Evolutionary conservation across 2,113 vertebrate species (phyloP), one percentile per base, ranked within the genome.

Genomic region (Hoplias malabaricus): DNA sequence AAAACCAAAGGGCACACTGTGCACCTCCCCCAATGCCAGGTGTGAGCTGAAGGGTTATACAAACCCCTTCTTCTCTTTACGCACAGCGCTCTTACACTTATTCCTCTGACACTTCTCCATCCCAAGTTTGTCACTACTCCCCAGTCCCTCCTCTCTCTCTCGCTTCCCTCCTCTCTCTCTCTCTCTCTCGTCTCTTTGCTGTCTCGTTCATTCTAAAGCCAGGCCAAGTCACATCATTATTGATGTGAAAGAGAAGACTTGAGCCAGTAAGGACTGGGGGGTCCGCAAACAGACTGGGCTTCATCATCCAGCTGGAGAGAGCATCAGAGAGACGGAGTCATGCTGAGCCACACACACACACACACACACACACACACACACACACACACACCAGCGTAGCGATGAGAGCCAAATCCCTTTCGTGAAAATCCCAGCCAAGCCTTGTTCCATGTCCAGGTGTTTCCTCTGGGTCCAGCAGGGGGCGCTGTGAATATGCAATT

Each of bases 221-320:
- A 71, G 34, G 48, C 59, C 63, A 34, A 29, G 70, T 75, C 70
- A 84, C 84, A 83, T 84, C 80, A 86, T 84, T 84, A 85, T 83
- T 87, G 85, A 86, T 77, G 57, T 77, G 79, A 73, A 65, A 85
- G 82, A 81, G 83, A 81, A 85, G 79, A 25, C 38, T 25, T 62
- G 38, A 78, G 43, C 42, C 56, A 87, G 80, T 74, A 83, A 90
- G 86, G 40, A 86, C 89, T 87, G 80, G 61, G 54, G 29, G 29
- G 53, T 46, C 59, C 29, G 38, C 29, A 50, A 29, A 40, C 70
- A 61, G 14, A 68, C 21, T 23, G 25, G 12, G 61, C 40, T 66
- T 61, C 59, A n/a, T 23, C 71, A 40, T 65, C 62, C 78, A 73
- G 54, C 69, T 70, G 68, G 68, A 69, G 46, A 53, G 53, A 69